Conservation (phyloP, 2,888 invertebrate genomes). For the Andrena trimmerana region DNA sequence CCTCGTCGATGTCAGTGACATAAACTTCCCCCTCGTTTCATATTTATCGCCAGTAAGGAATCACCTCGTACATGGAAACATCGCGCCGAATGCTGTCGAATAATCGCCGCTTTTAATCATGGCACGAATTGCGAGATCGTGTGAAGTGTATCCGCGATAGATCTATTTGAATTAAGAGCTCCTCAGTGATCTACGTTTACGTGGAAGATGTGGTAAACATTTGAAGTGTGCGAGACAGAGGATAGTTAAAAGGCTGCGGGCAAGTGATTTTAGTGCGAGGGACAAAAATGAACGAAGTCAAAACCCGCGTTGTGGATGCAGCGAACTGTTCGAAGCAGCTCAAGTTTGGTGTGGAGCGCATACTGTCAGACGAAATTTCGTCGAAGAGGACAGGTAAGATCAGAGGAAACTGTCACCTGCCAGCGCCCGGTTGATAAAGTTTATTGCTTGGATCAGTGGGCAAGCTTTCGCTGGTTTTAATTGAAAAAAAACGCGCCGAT, state of each 20-base stretch:
- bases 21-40: background rate
- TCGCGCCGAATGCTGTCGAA: background rate
- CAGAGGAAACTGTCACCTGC: background rate
- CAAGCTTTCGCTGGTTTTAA: too few relatives aligned
- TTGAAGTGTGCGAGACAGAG: background rate
- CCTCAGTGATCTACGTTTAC: background rate
- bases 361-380: constrained; percentile 86
- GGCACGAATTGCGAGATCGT: background rate
- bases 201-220: constrained; percentile 8
- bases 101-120: background rate
- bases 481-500: too few relatives aligned
- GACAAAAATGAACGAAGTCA: constrained; percentile 64
- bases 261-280: background rate
- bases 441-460: too few relatives aligned
- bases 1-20: background rate
- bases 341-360: constrained; percentile 91
- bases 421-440: too few relatives aligned
- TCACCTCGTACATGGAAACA: background rate
- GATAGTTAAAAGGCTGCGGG: background rate
- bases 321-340: constrained; percentile 72
- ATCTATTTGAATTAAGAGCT: background rate
- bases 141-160: constrained; percentile 1
- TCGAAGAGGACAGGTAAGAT: constrained; percentile 70
- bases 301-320: constrained; percentile 56
- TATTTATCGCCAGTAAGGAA: background rate